Conservation (phyloP, 2,797 vertebrate species). For the Brotula barbata region DNA sequence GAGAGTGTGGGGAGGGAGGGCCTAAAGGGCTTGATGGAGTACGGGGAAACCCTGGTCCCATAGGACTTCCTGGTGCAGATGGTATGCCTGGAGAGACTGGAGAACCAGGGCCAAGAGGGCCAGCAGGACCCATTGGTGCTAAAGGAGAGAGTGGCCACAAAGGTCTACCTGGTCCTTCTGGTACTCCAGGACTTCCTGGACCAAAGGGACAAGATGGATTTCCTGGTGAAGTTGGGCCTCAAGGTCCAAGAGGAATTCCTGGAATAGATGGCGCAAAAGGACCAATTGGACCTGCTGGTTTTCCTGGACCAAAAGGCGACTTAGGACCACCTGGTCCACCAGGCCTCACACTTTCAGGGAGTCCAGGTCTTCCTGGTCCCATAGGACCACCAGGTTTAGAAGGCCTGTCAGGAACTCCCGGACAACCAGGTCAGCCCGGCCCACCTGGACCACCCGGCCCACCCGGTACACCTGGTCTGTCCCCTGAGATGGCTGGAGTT, state of each 20-base stretch:
- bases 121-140: constrained; percentile 83
- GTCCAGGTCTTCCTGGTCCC: constrained; percentile 83
- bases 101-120: constrained; percentile 87
- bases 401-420: constrained; percentile 84
- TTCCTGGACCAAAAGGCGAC: constrained; percentile 88
- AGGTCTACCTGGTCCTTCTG: constrained; percentile 87
- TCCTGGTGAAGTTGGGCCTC: constrained; percentile 86
- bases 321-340: constrained; percentile 83
- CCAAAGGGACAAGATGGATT: constrained; percentile 87
- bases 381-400: constrained; percentile 87
- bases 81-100: constrained; percentile 90
- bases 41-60: constrained; percentile 87
- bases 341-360: constrained; percentile 85
- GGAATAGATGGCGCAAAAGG: constrained; percentile 89
- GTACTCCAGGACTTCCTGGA: constrained; percentile 83
- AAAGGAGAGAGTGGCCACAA: constrained; percentile 91
- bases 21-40: constrained; percentile 86
- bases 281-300: constrained; percentile 87
- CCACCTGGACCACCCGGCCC: constrained; percentile 90
- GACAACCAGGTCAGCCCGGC: constrained; percentile 86
- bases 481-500: constrained; percentile 86
- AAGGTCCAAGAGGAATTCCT: constrained; percentile 92
- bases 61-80: constrained; percentile 89
- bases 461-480: constrained; percentile 80
- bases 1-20: constrained; percentile 85